Evolutionary conservation across 2,113 vertebrate species (phyloP), one percentile per base, ranked within the genome.

Genomic region (Melanostigma gelatinosum): DNA sequence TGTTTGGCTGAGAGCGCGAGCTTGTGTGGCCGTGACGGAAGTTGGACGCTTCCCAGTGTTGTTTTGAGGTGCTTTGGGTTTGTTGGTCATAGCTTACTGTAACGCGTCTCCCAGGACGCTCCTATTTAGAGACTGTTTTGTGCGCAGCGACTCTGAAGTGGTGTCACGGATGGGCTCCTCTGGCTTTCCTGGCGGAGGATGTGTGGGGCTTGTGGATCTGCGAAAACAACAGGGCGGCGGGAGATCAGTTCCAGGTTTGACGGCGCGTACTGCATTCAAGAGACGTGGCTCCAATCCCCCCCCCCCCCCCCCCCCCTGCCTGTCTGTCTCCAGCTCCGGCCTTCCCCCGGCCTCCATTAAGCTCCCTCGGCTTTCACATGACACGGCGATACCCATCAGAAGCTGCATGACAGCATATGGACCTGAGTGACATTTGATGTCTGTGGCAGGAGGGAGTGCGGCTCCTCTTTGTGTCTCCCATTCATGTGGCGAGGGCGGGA

Each of bases 401-500:
- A 83, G 83, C 82, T 71, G 74, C 80, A 84, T 85, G 85, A 87
- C 87, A 84, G 91, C 87, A 87, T 69, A 68, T 90, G 87, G 86
- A 85, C 89, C 88, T 79, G 91, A 90, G 92, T 90, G 92, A 93
- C 91, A 87, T 86, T 29, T 88, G 87, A 93, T 87, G 87, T 73
- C 77, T 86, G 73, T 82, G 89, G 91, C 87, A 80, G 77, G 58
- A 89, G 67, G 4, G 76, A 74, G 89, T 38, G 87, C 89, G 75
- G 79, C 71, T 88, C 83, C 82, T 84, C 89, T 91, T 54, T 85
- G 85, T 44, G 82, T 85, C 86, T 88, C 88, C 70, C 91, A 89
- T 91, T 94, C 84, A 93, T 95, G 94, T 93, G 93, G 94, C n/a
- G 44, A 82, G 85, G 57, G 79, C 60, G 44, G 93, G 92, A 92